phyloP scores from a whole-genome alignment of 2,113 vertebrate species.

The Pampusana beccarii region DNA sequence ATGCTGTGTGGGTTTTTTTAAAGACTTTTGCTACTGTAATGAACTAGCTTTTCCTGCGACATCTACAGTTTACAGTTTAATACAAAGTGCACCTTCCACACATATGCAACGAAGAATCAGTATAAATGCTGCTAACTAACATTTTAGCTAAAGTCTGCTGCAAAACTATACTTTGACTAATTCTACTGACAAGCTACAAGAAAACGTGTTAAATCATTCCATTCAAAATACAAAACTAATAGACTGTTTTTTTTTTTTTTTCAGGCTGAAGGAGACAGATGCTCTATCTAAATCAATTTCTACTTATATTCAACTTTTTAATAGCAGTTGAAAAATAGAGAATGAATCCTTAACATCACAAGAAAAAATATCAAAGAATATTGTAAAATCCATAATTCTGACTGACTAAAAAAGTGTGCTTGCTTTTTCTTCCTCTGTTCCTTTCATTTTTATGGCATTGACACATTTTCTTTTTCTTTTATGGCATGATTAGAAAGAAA shows the following conservation, averaged over 20 bases:
- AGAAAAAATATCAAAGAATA: not conserved
- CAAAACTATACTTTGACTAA: not conserved
- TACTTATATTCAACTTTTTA: not conserved
- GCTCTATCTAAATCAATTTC: not conserved
- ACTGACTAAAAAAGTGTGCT: not conserved
- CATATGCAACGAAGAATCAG: not conserved
- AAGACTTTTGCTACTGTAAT: not conserved
- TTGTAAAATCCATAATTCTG: conserved; percentile 11
- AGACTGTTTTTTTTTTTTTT: not conserved
- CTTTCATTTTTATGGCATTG: conserved; percentile 26
- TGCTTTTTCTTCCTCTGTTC: not conserved
- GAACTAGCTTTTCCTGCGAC: not conserved
- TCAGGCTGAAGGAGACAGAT: not conserved
- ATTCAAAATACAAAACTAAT: not conserved
- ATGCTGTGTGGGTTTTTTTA: not conserved
- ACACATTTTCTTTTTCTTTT: not conserved
- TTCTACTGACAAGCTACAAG: not conserved
- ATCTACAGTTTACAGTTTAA: not conserved
- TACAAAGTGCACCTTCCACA: not conserved
- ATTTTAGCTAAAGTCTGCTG: not conserved
- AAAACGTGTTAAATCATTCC: not conserved
- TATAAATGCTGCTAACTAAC: not conserved
- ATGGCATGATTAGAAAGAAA: conserved; percentile 18
- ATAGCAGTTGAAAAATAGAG: not conserved
- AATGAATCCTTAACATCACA: not conserved